A percentile compares a stretch with the other conserved stretches of the same genome.
These are phyloP conservation scores for Pimephales promelas DNA, from an alignment of 2,113 vertebrate genomes.

Conservation along the genomic window DNA sequence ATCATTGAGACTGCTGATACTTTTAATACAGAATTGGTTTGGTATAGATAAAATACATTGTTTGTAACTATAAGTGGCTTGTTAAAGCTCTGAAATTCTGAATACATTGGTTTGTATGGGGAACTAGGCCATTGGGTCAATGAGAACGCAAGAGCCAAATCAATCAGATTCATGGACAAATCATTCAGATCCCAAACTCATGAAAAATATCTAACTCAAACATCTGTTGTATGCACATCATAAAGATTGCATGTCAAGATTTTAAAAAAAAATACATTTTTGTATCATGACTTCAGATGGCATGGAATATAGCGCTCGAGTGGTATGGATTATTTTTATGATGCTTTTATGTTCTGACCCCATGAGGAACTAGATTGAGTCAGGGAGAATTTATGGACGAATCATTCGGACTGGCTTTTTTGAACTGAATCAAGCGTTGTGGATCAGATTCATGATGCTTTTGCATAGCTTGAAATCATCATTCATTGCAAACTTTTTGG, in stretches of 20 bases:
- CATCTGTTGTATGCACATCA: too few species aligned
- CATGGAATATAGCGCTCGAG: not conserved
- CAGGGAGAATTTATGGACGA: not conserved
- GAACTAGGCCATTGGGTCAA: not conserved
- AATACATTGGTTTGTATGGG: not conserved
- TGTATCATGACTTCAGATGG: not conserved
- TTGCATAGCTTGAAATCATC: not conserved
- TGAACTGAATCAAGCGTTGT: not conserved
- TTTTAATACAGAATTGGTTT: not conserved
- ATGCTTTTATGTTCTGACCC: not conserved
- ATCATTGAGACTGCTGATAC: not conserved
- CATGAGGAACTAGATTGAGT: not conserved
- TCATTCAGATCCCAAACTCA: not conserved
- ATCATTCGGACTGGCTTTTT: not conserved
- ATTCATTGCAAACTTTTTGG: not conserved
- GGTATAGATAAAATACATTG: not conserved
- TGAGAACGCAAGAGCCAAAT: too few species aligned
- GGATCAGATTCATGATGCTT: not conserved
- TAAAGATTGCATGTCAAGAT: too few species aligned
- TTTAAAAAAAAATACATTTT: not conserved
- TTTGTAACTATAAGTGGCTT: not conserved
- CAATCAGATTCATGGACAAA: not conserved
- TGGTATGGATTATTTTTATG: not conserved
- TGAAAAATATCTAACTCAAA: too few species aligned
- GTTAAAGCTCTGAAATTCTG: not conserved